phyloP scores from a whole-genome alignment of 1,140 invertebrate species.

The Helicoverpa zea region DNA sequence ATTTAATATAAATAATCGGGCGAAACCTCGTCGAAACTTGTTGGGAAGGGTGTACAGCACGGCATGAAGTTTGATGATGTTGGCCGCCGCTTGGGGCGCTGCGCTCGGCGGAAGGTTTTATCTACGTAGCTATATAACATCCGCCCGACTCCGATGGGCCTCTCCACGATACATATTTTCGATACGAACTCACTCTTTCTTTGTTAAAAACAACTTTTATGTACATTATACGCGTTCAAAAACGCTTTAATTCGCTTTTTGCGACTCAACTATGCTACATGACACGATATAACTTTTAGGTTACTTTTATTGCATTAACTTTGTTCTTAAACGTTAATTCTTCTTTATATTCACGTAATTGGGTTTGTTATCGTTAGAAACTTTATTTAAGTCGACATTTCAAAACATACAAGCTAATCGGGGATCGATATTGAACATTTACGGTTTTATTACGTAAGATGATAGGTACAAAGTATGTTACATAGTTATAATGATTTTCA shows the following conservation, averaged over 20 bases:
- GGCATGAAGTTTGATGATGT: constrained; percentile 80
- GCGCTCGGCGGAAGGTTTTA: constrained; percentile 84
- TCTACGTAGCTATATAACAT: constrained; percentile 86
- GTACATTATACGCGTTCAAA: constrained; percentile 65
- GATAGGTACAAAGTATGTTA: constrained; percentile 62
- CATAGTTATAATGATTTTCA: constrained; percentile 72
- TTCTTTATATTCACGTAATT: constrained; percentile 67
- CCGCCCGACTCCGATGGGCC: constrained; percentile 84
- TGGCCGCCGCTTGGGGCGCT: constrained; percentile 78
- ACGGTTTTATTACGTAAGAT: constrained; percentile 75
- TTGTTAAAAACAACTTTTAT: constrained; percentile 85
- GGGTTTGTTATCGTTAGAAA: constrained; percentile 64
- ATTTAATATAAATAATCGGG: constrained; percentile 22
- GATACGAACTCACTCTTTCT: constrained; percentile 73
- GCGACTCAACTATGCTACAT: constrained; percentile 52
- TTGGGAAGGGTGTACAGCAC: constrained; percentile 68
- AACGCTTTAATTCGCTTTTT: constrained; percentile 74
- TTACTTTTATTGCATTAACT: constrained; percentile 65
- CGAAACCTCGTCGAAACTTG: constrained; percentile 60
- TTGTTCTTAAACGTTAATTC: constrained; percentile 62
- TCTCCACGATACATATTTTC: constrained; percentile 79
- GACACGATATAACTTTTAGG: constrained; percentile 60
- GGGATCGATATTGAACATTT: constrained; percentile 70
- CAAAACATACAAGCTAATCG: constrained; percentile 60
- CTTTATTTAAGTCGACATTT: constrained; percentile 69